A percentile compares a stretch with the other conserved stretches of the same genome.
phyloP scores from a whole-genome alignment of 2,888 invertebrate species.

The Pycnomerus fuliginosus region DNA sequence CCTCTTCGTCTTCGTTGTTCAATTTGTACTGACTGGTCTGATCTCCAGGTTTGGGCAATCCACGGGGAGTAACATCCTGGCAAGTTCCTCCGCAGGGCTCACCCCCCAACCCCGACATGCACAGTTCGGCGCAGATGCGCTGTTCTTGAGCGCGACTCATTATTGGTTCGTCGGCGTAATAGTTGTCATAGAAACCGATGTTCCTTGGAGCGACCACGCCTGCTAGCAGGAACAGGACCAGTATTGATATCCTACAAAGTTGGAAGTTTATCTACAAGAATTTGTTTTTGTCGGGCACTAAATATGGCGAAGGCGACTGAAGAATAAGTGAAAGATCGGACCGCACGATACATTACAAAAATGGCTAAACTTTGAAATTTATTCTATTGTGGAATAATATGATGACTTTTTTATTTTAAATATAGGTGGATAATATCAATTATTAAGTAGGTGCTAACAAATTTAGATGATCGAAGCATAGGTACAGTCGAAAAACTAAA shows the following conservation, averaged over 20 bases:
- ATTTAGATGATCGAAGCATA: too few species aligned
- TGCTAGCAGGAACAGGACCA: conserved; percentile 31
- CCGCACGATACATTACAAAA: too few species aligned
- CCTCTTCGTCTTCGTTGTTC: too few species aligned
- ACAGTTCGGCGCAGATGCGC: conserved; percentile 52
- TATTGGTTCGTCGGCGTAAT: conserved; percentile 44
- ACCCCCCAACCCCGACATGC: conserved; percentile 57
- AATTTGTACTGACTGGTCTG: too few species aligned
- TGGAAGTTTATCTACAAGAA: conserved; percentile 10
- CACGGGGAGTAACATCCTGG: conserved; percentile 55
- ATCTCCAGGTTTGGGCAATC: conserved; percentile 47
- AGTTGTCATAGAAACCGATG: conserved; percentile 40
- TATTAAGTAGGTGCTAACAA: too few species aligned
- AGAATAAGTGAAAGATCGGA: too few species aligned
- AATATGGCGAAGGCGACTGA: conserved; percentile 23
- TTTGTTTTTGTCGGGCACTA: conserved; percentile 8
- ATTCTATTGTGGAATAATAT: too few species aligned
- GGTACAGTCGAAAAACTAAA: too few species aligned
- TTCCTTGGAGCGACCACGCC: conserved; percentile 38
- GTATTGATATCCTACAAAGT: conserved; percentile 47
- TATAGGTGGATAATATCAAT: too few species aligned
- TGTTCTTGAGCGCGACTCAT: conserved; percentile 42
- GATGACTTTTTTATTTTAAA: too few species aligned
- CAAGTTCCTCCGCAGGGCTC: conserved; percentile 57
- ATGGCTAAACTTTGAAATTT: too few species aligned